These are phyloP conservation scores for Nemotelus nigrinus DNA, from an alignment of 2,888 invertebrate genomes.

Conservation along the genomic window DNA sequence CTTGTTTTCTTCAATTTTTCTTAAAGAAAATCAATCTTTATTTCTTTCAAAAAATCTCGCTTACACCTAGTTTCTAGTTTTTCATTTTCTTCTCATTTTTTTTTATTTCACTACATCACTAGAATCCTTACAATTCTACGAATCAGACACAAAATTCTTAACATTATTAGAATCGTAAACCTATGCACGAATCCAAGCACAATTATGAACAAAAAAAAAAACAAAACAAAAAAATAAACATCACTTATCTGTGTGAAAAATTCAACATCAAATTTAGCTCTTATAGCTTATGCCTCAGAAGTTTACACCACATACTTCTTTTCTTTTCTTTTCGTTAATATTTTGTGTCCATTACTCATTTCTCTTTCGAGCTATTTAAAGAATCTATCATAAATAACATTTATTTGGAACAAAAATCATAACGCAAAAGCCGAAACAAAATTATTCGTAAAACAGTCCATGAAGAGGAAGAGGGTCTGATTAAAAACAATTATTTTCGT, in stretches of 20 bases:
- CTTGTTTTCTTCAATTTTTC: conserved; percentile 44
- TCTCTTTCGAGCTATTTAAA: not conserved
- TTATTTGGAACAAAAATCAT: not conserved
- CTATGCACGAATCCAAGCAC: conserved; percentile 18
- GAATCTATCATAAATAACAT: conserved; percentile 19
- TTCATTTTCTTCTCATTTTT: conserved; percentile 30
- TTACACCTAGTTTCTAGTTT: conserved; percentile 27
- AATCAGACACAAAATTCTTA: conserved; percentile 46
- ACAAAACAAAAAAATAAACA: not conserved
- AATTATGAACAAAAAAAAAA: not conserved
- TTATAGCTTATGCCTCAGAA: not conserved
- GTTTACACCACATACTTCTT: not conserved
- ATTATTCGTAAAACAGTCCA: too few species aligned
- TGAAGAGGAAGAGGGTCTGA: not conserved
- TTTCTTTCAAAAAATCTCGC: conserved; percentile 45
- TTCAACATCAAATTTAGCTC: too few species aligned
- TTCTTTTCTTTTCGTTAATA: conserved; percentile 21
- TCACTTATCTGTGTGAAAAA: not conserved
- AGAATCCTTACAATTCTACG: conserved; percentile 47
- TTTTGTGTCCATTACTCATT: conserved; percentile 23
- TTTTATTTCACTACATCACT: conserved; percentile 47
- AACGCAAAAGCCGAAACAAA: not conserved
- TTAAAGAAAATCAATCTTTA: conserved; percentile 49
- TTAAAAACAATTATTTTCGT: not conserved
- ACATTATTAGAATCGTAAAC: conserved; percentile 14